Evolutionary conservation across 2,113 vertebrate genomes (phyloP), one percentile per base, ranked within the genome.

Genomic region (Probosciger aterrimus): DNA sequence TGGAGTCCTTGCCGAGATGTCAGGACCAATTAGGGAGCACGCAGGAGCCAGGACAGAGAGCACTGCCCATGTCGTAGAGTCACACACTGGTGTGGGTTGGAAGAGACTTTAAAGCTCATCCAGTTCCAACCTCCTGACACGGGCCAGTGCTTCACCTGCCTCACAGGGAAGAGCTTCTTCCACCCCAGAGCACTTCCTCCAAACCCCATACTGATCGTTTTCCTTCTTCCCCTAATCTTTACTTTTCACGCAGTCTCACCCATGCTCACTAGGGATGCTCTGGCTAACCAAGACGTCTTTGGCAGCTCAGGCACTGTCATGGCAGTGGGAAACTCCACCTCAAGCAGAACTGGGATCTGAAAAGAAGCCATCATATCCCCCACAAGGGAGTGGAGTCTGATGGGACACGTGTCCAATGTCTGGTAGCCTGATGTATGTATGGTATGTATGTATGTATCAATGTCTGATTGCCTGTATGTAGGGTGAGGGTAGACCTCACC

Each of bases 361-460:
- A 92, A 75, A 68, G 47, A 71, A 92, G 43, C 4, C 73, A 59
- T 5, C 4, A 13, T 35, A 11, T 2, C 5, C 5, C 10, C 7
- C 0, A 0, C 18, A 59, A 11, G 23, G 9, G 3, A 49, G 15
- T 4, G 1, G n/a, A 46, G 44, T 14, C 43, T 39, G 44, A n/a
- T n/a, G 19, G 19, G 30, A 18, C 27, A 71, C 1, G 0, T 27
- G 31, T 37, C 74, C 64, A 65, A 0, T 4, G 8, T n/a, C 41
- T 4, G 41, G 5, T 41, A 41, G 41, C 41, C 41, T 41, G 41
- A 41, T 41, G 41, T 41, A 41, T 41, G 39, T 41, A 41, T 41
- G 39, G 39, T 41, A 41, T 41, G 41, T 41, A 41, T 41, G 41
- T 41, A 41, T 41, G 41, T 41, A 41, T 41, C 41, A 41, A 41